Conservation (phyloP, 2,888 invertebrate genomes). For the Halictus ligatus region DNA sequence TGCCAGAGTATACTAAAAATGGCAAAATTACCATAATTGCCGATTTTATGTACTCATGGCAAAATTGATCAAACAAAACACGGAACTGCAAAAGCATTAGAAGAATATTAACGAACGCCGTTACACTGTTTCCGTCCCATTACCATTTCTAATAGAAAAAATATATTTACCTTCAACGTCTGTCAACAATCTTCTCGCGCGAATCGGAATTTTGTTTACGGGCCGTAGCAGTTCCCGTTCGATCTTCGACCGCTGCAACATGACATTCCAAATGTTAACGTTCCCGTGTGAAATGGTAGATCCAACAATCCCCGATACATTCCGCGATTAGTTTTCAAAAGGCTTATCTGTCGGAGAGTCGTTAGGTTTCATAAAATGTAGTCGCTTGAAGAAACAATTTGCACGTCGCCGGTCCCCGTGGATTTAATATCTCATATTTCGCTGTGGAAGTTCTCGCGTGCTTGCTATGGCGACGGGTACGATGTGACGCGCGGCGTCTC, state of each 20-base stretch:
- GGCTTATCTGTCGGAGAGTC: neutral
- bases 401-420: neutral
- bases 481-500: neutral
- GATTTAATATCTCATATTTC: constrained; percentile 7
- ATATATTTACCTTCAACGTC: neutral
- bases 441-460: neutral
- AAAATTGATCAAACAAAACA: neutral
- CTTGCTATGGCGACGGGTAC: neutral
- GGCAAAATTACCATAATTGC: neutral
- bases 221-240: neutral
- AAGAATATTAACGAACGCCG: neutral
- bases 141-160: neutral
- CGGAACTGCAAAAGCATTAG: neutral
- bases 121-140: no score
- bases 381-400: neutral
- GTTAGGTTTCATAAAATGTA: neutral
- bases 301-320: neutral
- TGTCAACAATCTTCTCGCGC: neutral
- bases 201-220: neutral
- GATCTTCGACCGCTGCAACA: neutral
- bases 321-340: neutral
- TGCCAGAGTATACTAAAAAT: neutral
- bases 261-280: neutral
- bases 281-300: neutral
- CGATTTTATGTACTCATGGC: neutral